Evolutionary conservation across 2,888 invertebrate species (phyloP).

Genomic region (Coleophora deauratella): DNA sequence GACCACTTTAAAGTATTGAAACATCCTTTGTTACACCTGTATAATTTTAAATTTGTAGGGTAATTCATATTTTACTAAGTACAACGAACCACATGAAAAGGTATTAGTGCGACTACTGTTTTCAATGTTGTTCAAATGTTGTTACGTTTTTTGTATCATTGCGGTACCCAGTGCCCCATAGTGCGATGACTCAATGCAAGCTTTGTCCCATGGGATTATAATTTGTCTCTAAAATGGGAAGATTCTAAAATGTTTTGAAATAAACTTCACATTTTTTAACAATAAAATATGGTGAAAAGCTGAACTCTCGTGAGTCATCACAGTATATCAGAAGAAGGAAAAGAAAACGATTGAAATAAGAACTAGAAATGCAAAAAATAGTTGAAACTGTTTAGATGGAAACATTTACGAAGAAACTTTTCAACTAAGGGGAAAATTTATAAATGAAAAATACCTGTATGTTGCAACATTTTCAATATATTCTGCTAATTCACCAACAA

Average conservation of each 20-base stretch:
- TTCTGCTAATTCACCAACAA: conserved; percentile 64
- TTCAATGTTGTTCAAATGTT: no score
- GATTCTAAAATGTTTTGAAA: conserved; percentile 14
- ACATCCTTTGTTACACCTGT: no score
- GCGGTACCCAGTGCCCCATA: conserved; percentile 55
- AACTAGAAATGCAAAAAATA: conserved; percentile 30
- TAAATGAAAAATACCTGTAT: conserved; percentile 62
- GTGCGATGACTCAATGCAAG: conserved; percentile 75
- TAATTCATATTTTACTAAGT: background rate
- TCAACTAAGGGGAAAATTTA: conserved; percentile 37
- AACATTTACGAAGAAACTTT: conserved; percentile 36
- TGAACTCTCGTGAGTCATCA: conserved; percentile 69
- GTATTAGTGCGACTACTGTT: conserved; percentile 13
- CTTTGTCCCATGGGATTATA: conserved; percentile 61
- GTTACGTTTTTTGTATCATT: conserved; percentile 13
- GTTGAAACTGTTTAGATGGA: no score
- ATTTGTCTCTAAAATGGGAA: conserved; percentile 9
- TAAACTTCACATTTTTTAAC: conserved; percentile 31
- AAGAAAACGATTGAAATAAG: no score
- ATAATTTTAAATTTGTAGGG: no score
- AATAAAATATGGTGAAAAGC: conserved; percentile 8
- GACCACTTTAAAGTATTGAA: no score
- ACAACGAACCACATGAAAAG: conserved; percentile 25
- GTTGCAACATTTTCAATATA: conserved; percentile 69
- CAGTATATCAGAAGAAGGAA: conserved; percentile 51